Evolutionary conservation across 2,797 vertebrate genomes (phyloP).

Genomic region (Masticophis lateralis): DNA sequence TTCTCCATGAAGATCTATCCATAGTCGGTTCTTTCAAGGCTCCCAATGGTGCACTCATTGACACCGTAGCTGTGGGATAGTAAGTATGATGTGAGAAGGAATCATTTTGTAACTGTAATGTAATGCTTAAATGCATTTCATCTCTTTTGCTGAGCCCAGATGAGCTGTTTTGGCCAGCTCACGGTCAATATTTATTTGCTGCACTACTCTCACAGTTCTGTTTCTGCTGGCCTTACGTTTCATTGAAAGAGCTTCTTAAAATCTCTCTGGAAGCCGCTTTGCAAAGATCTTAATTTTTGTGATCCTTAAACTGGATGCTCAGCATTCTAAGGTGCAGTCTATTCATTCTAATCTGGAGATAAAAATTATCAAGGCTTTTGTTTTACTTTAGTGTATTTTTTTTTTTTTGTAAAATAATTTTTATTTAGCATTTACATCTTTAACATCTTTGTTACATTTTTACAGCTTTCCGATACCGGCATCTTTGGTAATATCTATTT

Average conservation of each 20-base stretch:
- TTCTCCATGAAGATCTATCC: background rate
- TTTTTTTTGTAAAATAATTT: too few relatives aligned
- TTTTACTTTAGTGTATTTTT: background rate
- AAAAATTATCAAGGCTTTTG: background rate
- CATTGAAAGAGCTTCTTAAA: background rate
- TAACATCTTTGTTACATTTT: too few relatives aligned
- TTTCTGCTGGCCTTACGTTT: background rate
- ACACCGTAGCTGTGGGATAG: background rate
- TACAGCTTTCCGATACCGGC: too few relatives aligned
- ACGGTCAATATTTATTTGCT: background rate
- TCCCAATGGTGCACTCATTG: background rate
- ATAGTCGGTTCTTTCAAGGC: background rate
- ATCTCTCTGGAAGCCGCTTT: background rate
- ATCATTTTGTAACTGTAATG: background rate
- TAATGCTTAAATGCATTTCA: background rate
- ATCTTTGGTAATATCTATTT: too few relatives aligned
- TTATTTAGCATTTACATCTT: too few relatives aligned
- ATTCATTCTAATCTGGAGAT: background rate
- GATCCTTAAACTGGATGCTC: background rate
- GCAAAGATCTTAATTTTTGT: background rate
- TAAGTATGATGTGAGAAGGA: background rate
- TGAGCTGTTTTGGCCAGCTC: background rate
- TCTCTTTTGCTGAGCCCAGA: background rate
- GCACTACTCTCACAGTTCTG: background rate
- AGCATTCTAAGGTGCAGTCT: background rate